A percentile compares a stretch with the other conserved stretches of the same genome.
Conservation (phyloP, 1,140 invertebrate genomes). For the Procambarus virginalis region DNA sequence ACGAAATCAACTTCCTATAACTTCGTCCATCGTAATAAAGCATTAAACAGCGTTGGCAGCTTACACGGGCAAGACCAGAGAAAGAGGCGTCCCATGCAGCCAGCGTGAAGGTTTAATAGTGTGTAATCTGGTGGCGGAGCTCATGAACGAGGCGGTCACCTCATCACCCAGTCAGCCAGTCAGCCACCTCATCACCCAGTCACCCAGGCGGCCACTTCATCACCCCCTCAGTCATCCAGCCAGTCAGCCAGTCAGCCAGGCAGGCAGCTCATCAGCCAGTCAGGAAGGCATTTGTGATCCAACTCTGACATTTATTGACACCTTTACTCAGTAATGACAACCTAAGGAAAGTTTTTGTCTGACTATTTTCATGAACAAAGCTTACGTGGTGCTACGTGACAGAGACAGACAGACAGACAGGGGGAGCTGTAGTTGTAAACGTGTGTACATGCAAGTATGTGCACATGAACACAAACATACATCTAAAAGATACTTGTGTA, state of each 20-base stretch:
- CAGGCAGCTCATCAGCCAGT: slow-evolving; percentile 6
- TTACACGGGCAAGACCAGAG: too few relatives aligned
- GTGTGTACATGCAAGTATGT: background rate
- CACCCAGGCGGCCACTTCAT: too few relatives aligned
- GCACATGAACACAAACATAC: too few relatives aligned
- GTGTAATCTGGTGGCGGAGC: background rate
- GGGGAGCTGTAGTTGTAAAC: too few relatives aligned
- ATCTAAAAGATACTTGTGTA: too few relatives aligned
- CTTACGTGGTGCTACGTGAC: background rate
- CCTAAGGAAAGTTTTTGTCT: background rate
- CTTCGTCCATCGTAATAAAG: too few relatives aligned
- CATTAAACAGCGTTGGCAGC: too few relatives aligned
- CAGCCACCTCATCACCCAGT: background rate
- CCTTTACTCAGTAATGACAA: slow-evolving; percentile 9
- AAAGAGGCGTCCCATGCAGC: background rate
- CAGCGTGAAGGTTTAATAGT: background rate
- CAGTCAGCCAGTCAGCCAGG: background rate
- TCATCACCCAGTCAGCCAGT: background rate
- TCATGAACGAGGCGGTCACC: background rate
- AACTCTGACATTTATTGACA: slow-evolving; percentile 23
- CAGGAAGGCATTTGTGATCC: slow-evolving; percentile 20
- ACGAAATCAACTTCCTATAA: too few relatives aligned
- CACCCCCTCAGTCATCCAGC: too few relatives aligned
- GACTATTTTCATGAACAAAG: background rate
- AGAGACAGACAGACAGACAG: background rate